These are phyloP conservation scores for Ochropacha duplaris DNA, from an alignment of 2,888 invertebrate species.

Conservation along the genomic window DNA sequence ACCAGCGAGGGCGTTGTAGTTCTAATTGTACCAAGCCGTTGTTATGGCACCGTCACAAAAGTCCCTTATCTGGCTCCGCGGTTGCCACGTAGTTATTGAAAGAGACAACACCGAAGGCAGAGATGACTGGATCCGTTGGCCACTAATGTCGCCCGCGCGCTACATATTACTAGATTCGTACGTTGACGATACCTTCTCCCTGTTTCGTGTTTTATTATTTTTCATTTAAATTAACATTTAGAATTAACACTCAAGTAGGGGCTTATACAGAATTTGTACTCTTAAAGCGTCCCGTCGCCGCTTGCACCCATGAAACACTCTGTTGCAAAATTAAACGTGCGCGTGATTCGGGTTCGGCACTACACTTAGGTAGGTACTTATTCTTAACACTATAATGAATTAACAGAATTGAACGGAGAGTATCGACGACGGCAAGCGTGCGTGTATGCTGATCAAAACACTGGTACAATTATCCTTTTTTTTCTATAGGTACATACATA, in stretches of 20 bases:
- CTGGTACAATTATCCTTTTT: slow-evolving; percentile 47
- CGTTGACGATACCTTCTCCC: slow-evolving; percentile 65
- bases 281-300: slow-evolving; percentile 79
- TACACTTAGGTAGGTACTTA: not conserved
- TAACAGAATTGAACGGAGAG: slow-evolving; percentile 19
- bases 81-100: slow-evolving; percentile 50
- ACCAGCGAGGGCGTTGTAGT: not conserved
- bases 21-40: not conserved
- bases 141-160: slow-evolving; percentile 63
- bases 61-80: not conserved
- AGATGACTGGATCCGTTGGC: slow-evolving; percentile 59
- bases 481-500: slow-evolving; percentile 25
- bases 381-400: not conserved
- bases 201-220: slow-evolving; percentile 65
- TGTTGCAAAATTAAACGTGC: slow-evolving; percentile 21
- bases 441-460: slow-evolving; percentile 62
- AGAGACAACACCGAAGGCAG: slow-evolving; percentile 80
- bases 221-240: slow-evolving; percentile 72
- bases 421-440: slow-evolving; percentile 32
- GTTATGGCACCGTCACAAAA: not conserved
- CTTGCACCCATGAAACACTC: slow-evolving; percentile 40
- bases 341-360: not conserved
- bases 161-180: slow-evolving; percentile 44
- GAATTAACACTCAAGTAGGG: slow-evolving; percentile 80
- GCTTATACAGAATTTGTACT: slow-evolving; percentile 90